Evolutionary conservation across 1,140 invertebrate genomes (phyloP), one percentile per base, ranked within the genome.

Genomic region (Hypothenemus hampei): DNA sequence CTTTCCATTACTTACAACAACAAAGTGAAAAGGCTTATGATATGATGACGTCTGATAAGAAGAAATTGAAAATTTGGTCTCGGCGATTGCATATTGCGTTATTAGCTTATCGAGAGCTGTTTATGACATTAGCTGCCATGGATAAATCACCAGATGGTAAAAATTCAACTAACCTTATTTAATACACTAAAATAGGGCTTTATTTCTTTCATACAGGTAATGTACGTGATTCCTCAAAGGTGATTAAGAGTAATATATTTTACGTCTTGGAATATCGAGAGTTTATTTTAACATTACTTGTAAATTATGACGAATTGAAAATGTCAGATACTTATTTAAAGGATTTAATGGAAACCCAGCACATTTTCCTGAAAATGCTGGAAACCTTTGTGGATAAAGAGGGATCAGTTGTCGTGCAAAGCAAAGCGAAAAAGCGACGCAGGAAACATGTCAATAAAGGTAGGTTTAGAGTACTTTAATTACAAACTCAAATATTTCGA

Each of bases 251-350:
- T 69, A 90, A 92, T 74, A 82, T 97, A 58, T 97, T 97, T 73
- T 97, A 97, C 72, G 85, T 94, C 8, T 76, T 90, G 52, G 95
- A 98, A 72, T 97, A 97, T 74, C 79, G 94, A 57, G 94, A 97
- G 72, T 84, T 95, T 61, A 81, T 94, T 65, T 72, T 94, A 21
- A 79, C 79, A 31, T 80, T 91, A 45, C 72, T 97, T 57, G 75
- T 88, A 23, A 83, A 81, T 59, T 97, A 85, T 75, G 85, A 96
- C 71, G 85, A 91, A 67, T 73, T 80, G 45, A 91, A 89, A 75
- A 89, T 94, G 81, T 89, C 92, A 63, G 90, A 89, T 63, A 72
- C 80, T 1, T 97, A 90, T 72, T 75, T 97, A 37, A 81, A 83
- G 47, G 93, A 98, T 74, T 75, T 98, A 10, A 75, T 95, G 10